Evolutionary conservation across 2,888 invertebrate species (phyloP), one percentile per base, ranked within the genome.

Genomic region (Lucinisca nassula): DNA sequence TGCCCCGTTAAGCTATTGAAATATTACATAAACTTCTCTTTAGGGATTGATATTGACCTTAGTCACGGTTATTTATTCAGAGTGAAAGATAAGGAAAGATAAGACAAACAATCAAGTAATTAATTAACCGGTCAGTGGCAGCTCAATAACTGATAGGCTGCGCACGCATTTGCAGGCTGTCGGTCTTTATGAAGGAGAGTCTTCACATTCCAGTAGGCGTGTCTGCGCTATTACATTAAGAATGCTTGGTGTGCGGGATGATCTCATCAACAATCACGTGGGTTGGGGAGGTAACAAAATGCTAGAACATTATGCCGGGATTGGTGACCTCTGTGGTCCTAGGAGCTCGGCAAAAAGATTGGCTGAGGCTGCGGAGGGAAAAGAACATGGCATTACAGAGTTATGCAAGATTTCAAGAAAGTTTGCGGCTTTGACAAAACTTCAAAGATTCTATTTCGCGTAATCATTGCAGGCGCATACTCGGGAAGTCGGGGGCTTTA

Each of bases 271-370:
- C 45, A 2, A 75, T 17, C 82, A 82, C 45, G 45, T 82, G 12
- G 82, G 82, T 8, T 82, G 45, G 82, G 67, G 51, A 24, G 38
- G 37, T 24, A 37, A 67, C 8, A 49, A 35, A 17, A 82, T 75
- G 75, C 12, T 82, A 4, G 67, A 75, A n/a, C 72, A 79, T 79
- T 79, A 79, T 37, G 73, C 79, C 17, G 6, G 24, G n/a, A 58
- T 74, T 2, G 82, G 30, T n/a, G 24, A 55, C n/a, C 24, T 82
- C n/a, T 45, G 27, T 40, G n/a, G 51, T 32, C 74, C 75, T 0
- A 76, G 17, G 12, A 35, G 76, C 32, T 49, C 45, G n/a, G 76
- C 75, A 12, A 24, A 10, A 24, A 17, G 14, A 24, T 75, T 75
- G 30, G 40, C 75, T 30, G 14, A 45, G 14, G 75, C 75, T 6